These are phyloP conservation scores for Paraplagusia blochii DNA, from an alignment of 2,113 vertebrate species.

Conservation along the genomic window DNA sequence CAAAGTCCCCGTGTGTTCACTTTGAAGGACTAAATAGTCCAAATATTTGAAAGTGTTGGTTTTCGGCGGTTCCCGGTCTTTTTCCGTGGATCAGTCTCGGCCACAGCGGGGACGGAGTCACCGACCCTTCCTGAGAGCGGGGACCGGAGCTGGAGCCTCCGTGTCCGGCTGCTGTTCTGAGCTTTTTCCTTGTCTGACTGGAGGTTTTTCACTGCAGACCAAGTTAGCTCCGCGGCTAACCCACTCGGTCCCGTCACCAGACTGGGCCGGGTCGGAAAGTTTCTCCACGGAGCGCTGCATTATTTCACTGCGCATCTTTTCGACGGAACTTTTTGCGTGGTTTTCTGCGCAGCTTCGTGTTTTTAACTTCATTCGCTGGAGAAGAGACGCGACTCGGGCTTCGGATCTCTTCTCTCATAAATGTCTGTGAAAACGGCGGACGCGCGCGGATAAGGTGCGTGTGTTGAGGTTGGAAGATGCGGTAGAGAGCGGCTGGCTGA, in stretches of 20 bases:
- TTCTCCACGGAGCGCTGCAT: not conserved
- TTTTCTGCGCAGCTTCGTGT: conserved; percentile 7
- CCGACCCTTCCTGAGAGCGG: conserved; percentile 6
- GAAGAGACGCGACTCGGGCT: conserved; percentile 13
- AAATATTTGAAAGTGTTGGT: conserved; percentile 59
- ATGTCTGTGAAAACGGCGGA: not conserved
- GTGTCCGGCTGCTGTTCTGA: conserved; percentile 24
- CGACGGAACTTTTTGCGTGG: not conserved
- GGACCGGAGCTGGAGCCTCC: not conserved
- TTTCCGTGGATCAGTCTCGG: not conserved
- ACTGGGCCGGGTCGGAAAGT: conserved; percentile 31
- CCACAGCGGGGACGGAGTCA: not conserved
- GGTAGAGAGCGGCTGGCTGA: conserved; percentile 38
- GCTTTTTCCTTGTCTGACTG: conserved; percentile 39
- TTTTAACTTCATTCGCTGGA: conserved; percentile 23
- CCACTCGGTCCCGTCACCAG: conserved; percentile 55
- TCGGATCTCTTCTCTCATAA: not conserved
- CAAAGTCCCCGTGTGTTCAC: conserved; percentile 56
- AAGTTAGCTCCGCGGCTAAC: conserved; percentile 65
- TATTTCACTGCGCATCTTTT: not conserved
- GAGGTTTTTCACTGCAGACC: conserved; percentile 42
- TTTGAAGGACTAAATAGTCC: conserved; percentile 68
- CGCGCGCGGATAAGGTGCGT: not conserved
- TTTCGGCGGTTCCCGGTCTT: not conserved
- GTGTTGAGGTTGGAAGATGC: conserved; percentile 44